Conservation (phyloP, 1,140 invertebrate genomes). For the Drosophila gunungcola region DNA sequence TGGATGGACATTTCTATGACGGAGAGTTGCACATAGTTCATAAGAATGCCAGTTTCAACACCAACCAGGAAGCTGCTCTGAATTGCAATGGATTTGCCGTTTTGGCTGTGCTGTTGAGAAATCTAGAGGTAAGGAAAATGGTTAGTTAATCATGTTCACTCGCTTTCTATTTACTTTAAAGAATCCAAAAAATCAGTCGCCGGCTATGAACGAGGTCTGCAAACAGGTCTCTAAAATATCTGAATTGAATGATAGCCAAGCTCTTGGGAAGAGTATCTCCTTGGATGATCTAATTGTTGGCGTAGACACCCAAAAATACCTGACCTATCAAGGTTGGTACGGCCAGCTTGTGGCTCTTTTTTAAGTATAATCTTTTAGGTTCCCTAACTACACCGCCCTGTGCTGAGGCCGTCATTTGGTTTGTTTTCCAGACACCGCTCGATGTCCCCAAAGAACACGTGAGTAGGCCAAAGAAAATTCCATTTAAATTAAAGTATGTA, state of each 20-base stretch:
- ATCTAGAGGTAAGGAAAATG: constrained; percentile 82
- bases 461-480: background rate
- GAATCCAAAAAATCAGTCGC: background rate
- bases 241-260: background rate
- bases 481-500: background rate
- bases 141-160: too few species aligned
- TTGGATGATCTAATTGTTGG: constrained; percentile 39
- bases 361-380: constrained; percentile 75
- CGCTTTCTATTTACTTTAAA: background rate
- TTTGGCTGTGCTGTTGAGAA: constrained; percentile 91
- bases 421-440: constrained; percentile 92
- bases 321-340: constrained; percentile 41
- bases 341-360: too few species aligned
- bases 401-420: constrained; percentile 95
- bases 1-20: constrained; percentile 86
- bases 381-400: constrained; percentile 96
- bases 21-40: constrained; percentile 95
- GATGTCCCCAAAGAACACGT: constrained; percentile 85
- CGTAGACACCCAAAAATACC: constrained; percentile 40
- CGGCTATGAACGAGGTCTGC: constrained; percentile 27
- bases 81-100: constrained; percentile 91
- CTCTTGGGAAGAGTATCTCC: constrained; percentile 14
- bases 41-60: constrained; percentile 90
- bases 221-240: constrained; percentile 26
- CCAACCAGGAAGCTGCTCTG: constrained; percentile 87